Evolutionary conservation across 2,888 invertebrate species (phyloP).

Genomic region (Amphipyra tragopoginis): DNA sequence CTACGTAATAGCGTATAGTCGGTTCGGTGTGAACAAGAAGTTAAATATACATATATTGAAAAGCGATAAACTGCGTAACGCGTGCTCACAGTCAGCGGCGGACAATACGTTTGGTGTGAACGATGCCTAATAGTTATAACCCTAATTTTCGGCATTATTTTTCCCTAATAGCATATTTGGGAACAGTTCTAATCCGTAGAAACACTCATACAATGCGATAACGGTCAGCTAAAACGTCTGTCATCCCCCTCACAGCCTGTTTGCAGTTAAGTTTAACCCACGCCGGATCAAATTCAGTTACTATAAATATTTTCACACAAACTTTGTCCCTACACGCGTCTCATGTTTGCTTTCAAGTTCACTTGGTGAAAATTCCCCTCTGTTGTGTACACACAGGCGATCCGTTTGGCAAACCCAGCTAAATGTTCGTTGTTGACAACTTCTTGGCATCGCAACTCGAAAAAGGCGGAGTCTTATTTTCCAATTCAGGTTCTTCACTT

Average conservation of each 20-base stretch:
- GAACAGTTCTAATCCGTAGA: conserved; percentile 21
- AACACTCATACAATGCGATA: conserved; percentile 41
- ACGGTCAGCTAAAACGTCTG: conserved; percentile 51
- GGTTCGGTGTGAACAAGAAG: too few relatives aligned
- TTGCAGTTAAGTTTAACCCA: conserved; percentile 64
- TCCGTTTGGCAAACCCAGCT: conserved; percentile 4
- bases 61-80: too few relatives aligned
- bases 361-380: conserved; percentile 59
- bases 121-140: too few relatives aligned
- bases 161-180: conserved; percentile 22
- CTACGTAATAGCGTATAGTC: too few relatives aligned
- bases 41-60: too few relatives aligned
- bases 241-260: conserved; percentile 56
- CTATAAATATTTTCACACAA: conserved; percentile 73
- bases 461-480: not conserved
- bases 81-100: too few relatives aligned
- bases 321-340: conserved; percentile 64
- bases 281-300: conserved; percentile 69
- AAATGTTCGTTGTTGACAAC: not conserved
- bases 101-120: too few relatives aligned
- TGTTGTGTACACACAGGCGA: conserved; percentile 23
- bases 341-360: conserved; percentile 66
- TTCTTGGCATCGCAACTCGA: not conserved
- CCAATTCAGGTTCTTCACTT: not conserved
- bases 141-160: conserved; percentile 8